Percentiles rank a stretch among this genome's conserved stretches.
phyloP scores from a whole-genome alignment of 2,113 vertebrate species.

The Bos indicus region DNA sequence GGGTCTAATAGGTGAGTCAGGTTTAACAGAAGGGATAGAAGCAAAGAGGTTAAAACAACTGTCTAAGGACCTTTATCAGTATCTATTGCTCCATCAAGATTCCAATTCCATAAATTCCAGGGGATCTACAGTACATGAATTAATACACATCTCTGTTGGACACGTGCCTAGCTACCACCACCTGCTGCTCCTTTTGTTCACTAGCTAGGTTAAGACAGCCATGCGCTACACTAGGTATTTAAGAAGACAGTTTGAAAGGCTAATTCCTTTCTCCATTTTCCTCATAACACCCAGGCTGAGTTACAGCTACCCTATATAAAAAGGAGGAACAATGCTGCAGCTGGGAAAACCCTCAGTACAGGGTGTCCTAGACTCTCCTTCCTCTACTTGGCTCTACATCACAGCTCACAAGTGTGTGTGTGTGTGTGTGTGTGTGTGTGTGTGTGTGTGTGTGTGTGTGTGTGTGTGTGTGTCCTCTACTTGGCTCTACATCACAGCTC shows the following conservation, averaged over 20 bases:
- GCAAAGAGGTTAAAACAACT: background rate
- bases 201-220: background rate
- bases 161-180: background rate
- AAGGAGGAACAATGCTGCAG: fast-evolving
- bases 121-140: background rate
- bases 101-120: background rate
- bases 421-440: too few species aligned
- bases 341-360: background rate
- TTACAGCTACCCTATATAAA: background rate
- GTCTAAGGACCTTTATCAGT: background rate
- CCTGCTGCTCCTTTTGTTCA: background rate
- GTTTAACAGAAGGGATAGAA: background rate
- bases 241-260: background rate
- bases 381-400: background rate
- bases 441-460: too few species aligned
- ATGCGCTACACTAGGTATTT: background rate
- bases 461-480: too few species aligned
- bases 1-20: background rate
- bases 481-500: too few species aligned
- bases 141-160: background rate
- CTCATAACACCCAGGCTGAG: background rate
- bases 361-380: background rate
- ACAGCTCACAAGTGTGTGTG: background rate
- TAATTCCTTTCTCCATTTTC: background rate
- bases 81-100: background rate